phyloP scores from a whole-genome alignment of 1,140 invertebrate species.

The Drosophila parabipectinata region DNA sequence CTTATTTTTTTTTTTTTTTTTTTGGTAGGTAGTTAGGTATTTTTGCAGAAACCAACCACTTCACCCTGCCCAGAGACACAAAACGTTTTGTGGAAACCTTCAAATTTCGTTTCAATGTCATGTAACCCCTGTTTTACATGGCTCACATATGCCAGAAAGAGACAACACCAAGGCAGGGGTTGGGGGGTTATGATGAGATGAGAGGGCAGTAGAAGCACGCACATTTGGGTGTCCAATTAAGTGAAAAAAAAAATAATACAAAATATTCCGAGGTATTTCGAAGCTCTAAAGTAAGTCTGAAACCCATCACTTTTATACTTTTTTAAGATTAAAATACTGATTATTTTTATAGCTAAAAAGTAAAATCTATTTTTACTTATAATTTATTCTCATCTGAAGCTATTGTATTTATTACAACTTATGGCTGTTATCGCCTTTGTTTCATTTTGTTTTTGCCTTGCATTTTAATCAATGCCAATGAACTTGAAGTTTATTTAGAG shows the following conservation, averaged over 20 bases:
- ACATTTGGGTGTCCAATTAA: no score
- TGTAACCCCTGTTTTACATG: slow-evolving; percentile 78
- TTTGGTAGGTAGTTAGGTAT: slow-evolving; percentile 4
- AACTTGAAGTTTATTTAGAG: slow-evolving; percentile 69
- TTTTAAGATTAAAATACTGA: no score
- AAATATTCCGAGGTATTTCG: no score
- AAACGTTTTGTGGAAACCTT: slow-evolving; percentile 65
- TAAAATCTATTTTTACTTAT: neutral
- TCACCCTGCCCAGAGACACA: slow-evolving; percentile 29
- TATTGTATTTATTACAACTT: slow-evolving; percentile 10
- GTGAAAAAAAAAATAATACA: no score
- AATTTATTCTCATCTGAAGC: neutral
- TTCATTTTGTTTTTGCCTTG: slow-evolving; percentile 38
- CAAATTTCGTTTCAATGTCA: slow-evolving; percentile 83
- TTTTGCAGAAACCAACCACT: slow-evolving; percentile 30
- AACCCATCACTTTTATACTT: no score
- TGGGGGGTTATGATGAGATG: slow-evolving; percentile 9
- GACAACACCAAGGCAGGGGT: neutral
- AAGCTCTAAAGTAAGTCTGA: no score
- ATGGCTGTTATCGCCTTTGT: slow-evolving; percentile 14
- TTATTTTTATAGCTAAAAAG: neutral
- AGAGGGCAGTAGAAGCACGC: no score
- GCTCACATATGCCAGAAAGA: slow-evolving; percentile 7
- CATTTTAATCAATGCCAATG: slow-evolving; percentile 73
- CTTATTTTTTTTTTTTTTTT: neutral